A percentile compares a stretch with the other conserved stretches of the same genome.
Conservation (phyloP, 2,888 invertebrate genomes). For the Brassicogethes aeneus region DNA sequence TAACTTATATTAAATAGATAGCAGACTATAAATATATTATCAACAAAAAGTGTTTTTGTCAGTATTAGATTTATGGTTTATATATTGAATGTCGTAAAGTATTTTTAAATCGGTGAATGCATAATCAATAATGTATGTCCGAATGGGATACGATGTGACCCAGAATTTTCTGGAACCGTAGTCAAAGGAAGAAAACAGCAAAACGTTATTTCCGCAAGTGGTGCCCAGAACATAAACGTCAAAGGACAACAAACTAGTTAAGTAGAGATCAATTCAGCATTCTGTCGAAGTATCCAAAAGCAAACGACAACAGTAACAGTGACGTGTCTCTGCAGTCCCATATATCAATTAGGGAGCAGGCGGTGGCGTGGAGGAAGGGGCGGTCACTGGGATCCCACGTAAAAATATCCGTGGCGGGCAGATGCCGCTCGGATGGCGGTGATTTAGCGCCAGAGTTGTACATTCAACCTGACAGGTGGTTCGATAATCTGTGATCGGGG, state of each 20-base stretch:
- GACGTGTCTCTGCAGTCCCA: constrained; percentile 30
- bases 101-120: too few relatives aligned
- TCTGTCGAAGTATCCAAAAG: too few relatives aligned
- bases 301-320: too few relatives aligned
- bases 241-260: constrained; percentile 24
- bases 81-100: too few relatives aligned
- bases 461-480: constrained; percentile 22
- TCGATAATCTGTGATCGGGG: constrained; percentile 32
- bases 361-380: too few relatives aligned
- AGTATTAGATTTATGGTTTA: too few relatives aligned
- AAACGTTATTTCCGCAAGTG: constrained; percentile 11
- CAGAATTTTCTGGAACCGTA: too few relatives aligned
- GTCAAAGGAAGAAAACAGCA: constrained; percentile 17
- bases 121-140: too few relatives aligned
- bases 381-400: constrained; percentile 16
- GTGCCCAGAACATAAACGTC: constrained; percentile 14
- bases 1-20: too few relatives aligned
- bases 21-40: too few relatives aligned
- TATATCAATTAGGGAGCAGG: constrained; percentile 34
- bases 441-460: constrained; percentile 17
- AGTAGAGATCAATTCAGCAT: constrained; percentile 26
- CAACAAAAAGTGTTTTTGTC: too few relatives aligned
- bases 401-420: constrained; percentile 23
- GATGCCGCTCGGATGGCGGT: constrained; percentile 24
- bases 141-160: too few relatives aligned